Evolutionary conservation across 2,888 invertebrate species (phyloP), one percentile per base, ranked within the genome.

Genomic region (Aphodius granarius): DNA sequence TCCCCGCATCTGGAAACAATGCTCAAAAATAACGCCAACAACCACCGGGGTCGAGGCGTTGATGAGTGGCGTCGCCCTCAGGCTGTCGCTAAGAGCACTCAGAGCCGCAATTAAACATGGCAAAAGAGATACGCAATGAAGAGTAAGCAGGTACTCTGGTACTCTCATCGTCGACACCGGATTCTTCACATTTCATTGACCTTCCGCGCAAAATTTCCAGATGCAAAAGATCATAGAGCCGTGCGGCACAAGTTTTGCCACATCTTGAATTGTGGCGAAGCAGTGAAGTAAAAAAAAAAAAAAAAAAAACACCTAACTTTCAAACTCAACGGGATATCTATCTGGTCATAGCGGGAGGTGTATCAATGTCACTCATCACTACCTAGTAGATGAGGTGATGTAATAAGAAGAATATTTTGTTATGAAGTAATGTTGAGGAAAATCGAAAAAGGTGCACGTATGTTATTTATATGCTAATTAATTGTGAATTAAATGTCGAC

Each of bases 181-280:
- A 74, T 74, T 74, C 74, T 68, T 74, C 17, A 74, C 74, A 74
- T 74, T 74, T 74, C 74, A 74, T 74, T 74, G 74, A 74, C 74
- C 74, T 74, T 73, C 62, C 19, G 18, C 17, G 62, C 68, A 68
- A 43, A 43, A 43, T 43, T 43, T 43, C 43, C 43, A 43, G 43
- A 43, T 43, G 43, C 43, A 43, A 43, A 43, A 43, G 43, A 43
- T 43, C 43, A 43, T 43, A 43, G 43, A 3, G 9, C 13, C 43
- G 43, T 43, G 43, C 13, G 13, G 43, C 43, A 43, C 43, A 43
- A 43, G 43, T 43, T 43, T 43, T 43, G 43, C 43, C 43, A 43
- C 43, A 43, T 43, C 43, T 43, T 13, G 43, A 13, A 43, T 13
- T 6, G 9, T 43, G 6, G 13, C 43, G 43, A 43, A 43, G 9